Evolutionary conservation across 2,888 invertebrate genomes (phyloP), one percentile per base, ranked within the genome.

Genomic region (Dioctria linearis): DNA sequence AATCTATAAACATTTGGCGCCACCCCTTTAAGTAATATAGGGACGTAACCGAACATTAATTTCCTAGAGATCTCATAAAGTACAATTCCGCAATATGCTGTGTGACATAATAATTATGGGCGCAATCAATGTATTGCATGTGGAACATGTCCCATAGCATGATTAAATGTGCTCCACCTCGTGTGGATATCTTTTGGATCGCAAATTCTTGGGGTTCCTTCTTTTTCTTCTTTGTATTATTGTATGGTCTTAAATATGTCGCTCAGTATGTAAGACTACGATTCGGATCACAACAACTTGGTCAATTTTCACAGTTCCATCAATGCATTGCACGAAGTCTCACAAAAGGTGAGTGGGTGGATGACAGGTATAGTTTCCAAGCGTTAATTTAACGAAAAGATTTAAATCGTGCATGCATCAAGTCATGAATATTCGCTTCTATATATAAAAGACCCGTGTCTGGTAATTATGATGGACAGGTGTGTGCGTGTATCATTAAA

Each of bases 381-480:
- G 13, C 57, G 57, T n/a, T 42, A 73, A 73, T 73, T 54, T 42
- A 57, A 73, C 71, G 46, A 73, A 57, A 73, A 46, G 39, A 67
- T 67, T 67, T 13, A 25, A 67, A n/a, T 46, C 67, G 43, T 46
- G 46, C 67, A 65, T 42, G 11, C 42, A 65, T 42, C 65, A 65
- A 40, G 42, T 13, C 46, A 6, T 46, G 46, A 46, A 8, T 46
- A n/a, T 9, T 67, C 5, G 67, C 3, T 67, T 67, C 67, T 5
- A 65, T 65, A 65, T 65, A 25, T 25, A 5, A 46, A 6, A 46
- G 42, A 13, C 46, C 25, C 67, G 5, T 42, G 25, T 46, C 67
- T 13, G 11, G 67, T 46, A 67, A 25, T 67, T 67, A 25, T 49
- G 46, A 49, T 46, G 67, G 57, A 67, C 67, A 67, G 25, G 25